Evolutionary conservation across 1,140 invertebrate genomes (phyloP), one percentile per base, ranked within the genome.

Genomic region (Artemia franciscana): DNA sequence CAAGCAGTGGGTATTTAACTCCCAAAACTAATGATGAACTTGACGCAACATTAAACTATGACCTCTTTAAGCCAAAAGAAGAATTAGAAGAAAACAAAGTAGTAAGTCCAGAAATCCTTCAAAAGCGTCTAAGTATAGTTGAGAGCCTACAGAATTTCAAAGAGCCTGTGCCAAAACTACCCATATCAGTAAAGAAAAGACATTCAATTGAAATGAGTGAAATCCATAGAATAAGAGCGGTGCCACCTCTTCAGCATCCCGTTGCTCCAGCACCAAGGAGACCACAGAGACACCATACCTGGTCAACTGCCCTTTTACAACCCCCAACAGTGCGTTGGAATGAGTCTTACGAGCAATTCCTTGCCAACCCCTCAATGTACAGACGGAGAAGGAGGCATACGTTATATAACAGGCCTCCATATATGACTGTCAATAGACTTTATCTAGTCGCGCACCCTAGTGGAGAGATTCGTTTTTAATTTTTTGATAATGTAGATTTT

Each of bases 1-100:
- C 60, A 21, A 60, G 60, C 60, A 60, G 26, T 26, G 26, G 60
- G 2, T 60, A 60, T 9, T 27, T 60, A 9, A 60, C 60, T 4
- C 60, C 60, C 23, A 60, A 57, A 15, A 28, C 26, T 0, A 30
- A 60, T 26, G 9, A 15, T 27, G n/a, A 26, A 30, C 9, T 28
- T 24, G 23, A 15, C 23, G 25, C 25, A 21, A 28, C 7, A 23
- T 27, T 30, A 15, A 21, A 21, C 60, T 51, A 15, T 18, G 39
- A 51, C 21, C 21, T 51, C 12, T 51, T 51, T 18, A 51, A 51
- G 39, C 39, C 39, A 3, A 51, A 51, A 51, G 39, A 51, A 3
- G 12, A 51, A 51, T 12, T 15, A 2, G 21, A 51, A 2, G 39
- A 51, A 18, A 51, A 15, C 12, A n/a, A n/a, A n/a, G 2, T 51